Conservation (phyloP, 2,113 vertebrate genomes). For the Poicephalus meyeri region DNA sequence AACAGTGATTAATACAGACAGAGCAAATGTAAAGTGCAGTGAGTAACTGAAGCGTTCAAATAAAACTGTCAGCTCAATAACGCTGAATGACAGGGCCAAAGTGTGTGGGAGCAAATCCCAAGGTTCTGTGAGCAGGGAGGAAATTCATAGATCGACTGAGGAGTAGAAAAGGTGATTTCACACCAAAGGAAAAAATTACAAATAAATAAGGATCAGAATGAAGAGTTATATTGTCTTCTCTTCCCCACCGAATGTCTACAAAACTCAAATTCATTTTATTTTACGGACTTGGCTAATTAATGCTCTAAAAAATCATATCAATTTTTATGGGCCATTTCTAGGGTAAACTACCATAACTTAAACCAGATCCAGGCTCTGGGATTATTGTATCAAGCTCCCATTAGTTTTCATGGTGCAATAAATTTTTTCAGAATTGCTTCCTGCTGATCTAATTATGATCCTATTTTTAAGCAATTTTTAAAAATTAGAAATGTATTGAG, state of each 20-base stretch:
- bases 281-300: conserved; percentile 56
- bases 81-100: conserved; percentile 5
- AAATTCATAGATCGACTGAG: background rate
- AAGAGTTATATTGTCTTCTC: conserved; percentile 18
- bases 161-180: conserved; percentile 33
- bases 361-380: background rate
- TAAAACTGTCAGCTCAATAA: conserved; percentile 35
- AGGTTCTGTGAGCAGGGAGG: background rate
- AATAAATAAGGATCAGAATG: conserved; percentile 22
- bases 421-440: background rate
- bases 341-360: background rate
- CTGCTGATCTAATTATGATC: background rate
- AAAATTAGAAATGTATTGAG: background rate
- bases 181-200: conserved; percentile 44
- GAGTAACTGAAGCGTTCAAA: conserved; percentile 42
- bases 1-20: conserved; percentile 26
- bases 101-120: conserved; percentile 10
- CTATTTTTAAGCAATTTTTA: conserved; percentile 31
- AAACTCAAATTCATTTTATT: conserved; percentile 35
- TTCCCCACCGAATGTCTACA: background rate
- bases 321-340: conserved; percentile 48
- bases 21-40: conserved; percentile 47
- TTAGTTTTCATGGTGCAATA: conserved; percentile 10
- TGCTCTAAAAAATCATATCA: conserved; percentile 41
- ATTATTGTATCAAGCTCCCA: background rate